A percentile compares a stretch with the other conserved stretches of the same genome.
These are phyloP conservation scores for Cladopsammia gracilis DNA, from an alignment of 64 coral and sea anemone genomes.

Conservation along the genomic window DNA sequence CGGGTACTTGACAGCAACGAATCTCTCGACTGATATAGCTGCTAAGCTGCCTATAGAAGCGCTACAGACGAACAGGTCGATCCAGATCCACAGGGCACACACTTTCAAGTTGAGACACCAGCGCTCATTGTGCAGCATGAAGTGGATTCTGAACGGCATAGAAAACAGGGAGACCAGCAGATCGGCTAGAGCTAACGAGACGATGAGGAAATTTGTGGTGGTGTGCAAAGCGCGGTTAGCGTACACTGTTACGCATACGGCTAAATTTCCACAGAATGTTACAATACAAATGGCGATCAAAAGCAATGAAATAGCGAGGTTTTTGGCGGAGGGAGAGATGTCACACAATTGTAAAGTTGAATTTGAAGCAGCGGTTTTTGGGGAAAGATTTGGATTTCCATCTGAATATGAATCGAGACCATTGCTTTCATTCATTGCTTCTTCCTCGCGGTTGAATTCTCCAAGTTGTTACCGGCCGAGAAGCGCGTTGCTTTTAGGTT, in stretches of 20 bases:
- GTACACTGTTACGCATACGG: conserved; percentile 65
- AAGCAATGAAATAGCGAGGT: conserved; percentile 48
- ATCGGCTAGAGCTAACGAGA: conserved; percentile 83
- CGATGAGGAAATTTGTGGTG: conserved; percentile 78
- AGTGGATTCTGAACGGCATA: conserved; percentile 78
- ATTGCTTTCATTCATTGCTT: neutral
- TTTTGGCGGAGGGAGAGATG: conserved; percentile 44
- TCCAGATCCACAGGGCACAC: conserved; percentile 91
- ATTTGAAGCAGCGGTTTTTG: neutral
- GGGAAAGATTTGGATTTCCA: neutral
- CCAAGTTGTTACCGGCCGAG: neutral
- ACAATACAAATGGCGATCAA: conserved; percentile 64
- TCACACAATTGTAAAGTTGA: neutral
- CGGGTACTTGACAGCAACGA: conserved; percentile 81
- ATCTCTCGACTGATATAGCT: conserved; percentile 81
- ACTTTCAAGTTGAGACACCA: conserved; percentile 67
- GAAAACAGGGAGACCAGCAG: conserved; percentile 84
- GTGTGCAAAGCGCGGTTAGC: conserved; percentile 65
- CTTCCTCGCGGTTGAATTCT: neutral
- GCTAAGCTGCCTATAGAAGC: conserved; percentile 85
- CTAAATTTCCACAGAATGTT: conserved; percentile 71
- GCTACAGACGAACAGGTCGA: conserved; percentile 83
- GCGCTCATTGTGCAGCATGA: conserved; percentile 51
- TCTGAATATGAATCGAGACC: neutral
- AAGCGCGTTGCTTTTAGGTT: neutral